Conservation (phyloP, 2,888 invertebrate species). For the Rhodophaea formosa region DNA sequence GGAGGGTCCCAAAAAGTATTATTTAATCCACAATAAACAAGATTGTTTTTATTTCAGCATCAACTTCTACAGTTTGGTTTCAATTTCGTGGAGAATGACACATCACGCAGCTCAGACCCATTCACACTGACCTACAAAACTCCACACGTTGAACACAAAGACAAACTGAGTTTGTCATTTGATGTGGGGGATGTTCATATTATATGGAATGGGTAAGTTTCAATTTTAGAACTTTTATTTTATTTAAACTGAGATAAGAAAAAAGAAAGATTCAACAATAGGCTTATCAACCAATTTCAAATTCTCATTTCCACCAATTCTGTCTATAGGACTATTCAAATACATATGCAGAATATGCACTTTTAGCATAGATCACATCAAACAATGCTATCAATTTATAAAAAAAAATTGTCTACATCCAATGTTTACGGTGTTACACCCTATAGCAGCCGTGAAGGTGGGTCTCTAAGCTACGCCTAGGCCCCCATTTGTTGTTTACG, state of each 20-base stretch:
- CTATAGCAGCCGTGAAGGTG: no score
- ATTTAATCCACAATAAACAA: not conserved
- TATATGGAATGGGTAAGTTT: conserved; percentile 64
- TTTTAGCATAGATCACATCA: no score
- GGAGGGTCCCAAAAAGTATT: no score
- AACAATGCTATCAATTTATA: no score
- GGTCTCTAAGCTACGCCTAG: no score
- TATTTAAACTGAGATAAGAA: not conserved
- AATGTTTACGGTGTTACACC: no score
- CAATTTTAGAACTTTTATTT: not conserved
- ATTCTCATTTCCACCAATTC: no score
- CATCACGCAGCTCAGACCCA: conserved; percentile 52
- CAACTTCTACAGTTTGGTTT: conserved; percentile 65
- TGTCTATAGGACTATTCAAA: no score
- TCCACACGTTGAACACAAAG: conserved; percentile 53
- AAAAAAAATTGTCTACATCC: no score
- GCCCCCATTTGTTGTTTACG: no score
- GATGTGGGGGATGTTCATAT: conserved; percentile 60
- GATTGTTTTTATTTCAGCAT: conserved; percentile 45
- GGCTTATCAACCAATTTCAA: no score
- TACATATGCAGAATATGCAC: no score
- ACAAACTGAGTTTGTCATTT: conserved; percentile 57
- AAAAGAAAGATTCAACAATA: not conserved
- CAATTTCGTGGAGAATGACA: conserved; percentile 57
- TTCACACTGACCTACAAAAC: conserved; percentile 56